A percentile compares a stretch with the other conserved stretches of the same genome.
Evolutionary conservation across 2,113 vertebrate species (phyloP).

Genomic region (Carettochelys insculpta): DNA sequence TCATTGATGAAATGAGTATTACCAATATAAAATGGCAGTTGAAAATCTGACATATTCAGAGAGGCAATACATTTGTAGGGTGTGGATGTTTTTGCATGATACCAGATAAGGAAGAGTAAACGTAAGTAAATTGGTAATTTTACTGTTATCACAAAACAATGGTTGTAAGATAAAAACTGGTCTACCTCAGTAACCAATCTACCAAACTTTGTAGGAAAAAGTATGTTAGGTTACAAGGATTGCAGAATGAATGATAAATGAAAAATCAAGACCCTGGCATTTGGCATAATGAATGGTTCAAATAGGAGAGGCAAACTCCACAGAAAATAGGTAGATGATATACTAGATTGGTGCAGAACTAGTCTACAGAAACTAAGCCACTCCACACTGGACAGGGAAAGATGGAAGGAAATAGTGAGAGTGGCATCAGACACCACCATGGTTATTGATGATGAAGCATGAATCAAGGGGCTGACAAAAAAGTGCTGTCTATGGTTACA

Average conservation of each 20-base stretch:
- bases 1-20: constrained; percentile 27
- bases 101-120: not conserved
- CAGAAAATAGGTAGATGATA: too few species aligned
- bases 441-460: not conserved
- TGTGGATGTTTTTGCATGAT: not conserved
- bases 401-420: too few species aligned
- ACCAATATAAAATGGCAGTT: constrained; percentile 33
- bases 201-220: not conserved
- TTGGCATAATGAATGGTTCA: too few species aligned
- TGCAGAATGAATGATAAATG: too few species aligned
- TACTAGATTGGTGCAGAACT: too few species aligned
- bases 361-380: too few species aligned
- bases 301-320: too few species aligned
- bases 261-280: too few species aligned
- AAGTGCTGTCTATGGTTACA: not conserved
- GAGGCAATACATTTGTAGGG: not conserved
- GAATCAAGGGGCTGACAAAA: not conserved
- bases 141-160: not conserved
- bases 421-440: too few species aligned
- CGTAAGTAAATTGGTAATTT: constrained; percentile 33
- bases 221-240: not conserved
- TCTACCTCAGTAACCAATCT: not conserved
- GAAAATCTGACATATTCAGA: constrained; percentile 13
- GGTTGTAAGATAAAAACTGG: not conserved
- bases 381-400: too few species aligned